phyloP scores from a whole-genome alignment of 1,140 invertebrate species.

The Ylistrum balloti region DNA sequence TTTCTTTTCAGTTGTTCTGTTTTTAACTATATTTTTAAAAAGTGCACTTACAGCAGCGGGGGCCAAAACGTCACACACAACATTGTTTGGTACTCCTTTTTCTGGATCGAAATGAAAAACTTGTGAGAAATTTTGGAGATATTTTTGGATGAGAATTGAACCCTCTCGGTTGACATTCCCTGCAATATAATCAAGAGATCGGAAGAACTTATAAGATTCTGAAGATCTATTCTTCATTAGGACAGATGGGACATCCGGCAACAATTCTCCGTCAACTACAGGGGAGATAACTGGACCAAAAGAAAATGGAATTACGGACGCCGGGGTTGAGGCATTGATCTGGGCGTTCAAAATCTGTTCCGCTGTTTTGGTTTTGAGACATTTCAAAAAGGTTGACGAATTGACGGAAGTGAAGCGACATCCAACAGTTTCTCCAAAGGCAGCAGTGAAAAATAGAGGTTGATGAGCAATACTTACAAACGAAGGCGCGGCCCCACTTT shows the following conservation, averaged over 20 bases:
- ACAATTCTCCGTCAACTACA: conserved; percentile 51
- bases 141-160: conserved; percentile 10
- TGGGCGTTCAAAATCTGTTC: neutral
- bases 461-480: neutral
- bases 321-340: conserved; percentile 12
- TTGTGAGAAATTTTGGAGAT: neutral
- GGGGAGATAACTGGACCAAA: conserved; percentile 40
- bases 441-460: neutral
- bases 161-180: conserved; percentile 52
- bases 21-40: conserved; percentile 42
- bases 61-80: conserved; percentile 48
- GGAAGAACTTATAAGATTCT: conserved; percentile 44
- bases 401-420: neutral
- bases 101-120: conserved; percentile 5
- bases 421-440: neutral
- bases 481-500: conserved; percentile 51
- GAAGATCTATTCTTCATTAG: neutral
- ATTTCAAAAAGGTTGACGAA: conserved; percentile 33
- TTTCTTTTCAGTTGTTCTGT: neutral
- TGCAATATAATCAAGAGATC: conserved; percentile 49
- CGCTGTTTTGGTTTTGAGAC: conserved; percentile 44
- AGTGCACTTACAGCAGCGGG: conserved; percentile 45
- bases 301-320: neutral
- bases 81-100: neutral
- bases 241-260: neutral